Base-by-base conservation (phyloP, 2,113 vertebrate species). In the Phylloscopus trochiloides region DNA sequence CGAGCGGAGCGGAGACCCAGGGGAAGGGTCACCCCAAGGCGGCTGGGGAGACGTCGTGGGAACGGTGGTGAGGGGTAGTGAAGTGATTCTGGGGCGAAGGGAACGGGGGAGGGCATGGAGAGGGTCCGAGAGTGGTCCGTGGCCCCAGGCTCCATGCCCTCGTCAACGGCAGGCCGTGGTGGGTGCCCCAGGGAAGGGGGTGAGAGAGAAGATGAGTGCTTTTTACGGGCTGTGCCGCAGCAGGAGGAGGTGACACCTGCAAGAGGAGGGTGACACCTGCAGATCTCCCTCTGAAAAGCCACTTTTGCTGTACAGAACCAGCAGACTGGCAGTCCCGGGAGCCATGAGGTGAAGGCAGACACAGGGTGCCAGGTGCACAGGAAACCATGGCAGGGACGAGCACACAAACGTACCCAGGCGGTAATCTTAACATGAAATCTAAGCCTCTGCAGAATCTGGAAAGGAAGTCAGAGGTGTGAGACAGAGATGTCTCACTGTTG, bases 211-310 rank as follows among this genome's bases (percentile, higher is more conserved):
- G 8, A 29, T n/a, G 47, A 15, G 3, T 42, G 51, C 11, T 51
- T 52, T 43, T 61, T 19, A 5, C 32, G 31, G 43, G 32, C 31
- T 36, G 36, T 28, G 71, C 32, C 29, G 79, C 20, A 51, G 52
- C 76, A 40, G 59, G 54, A 72, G 76, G n/a, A 80, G 58, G 63
- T 79, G 92, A 77, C 72, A 84, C 80, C 48, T 72, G 83, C 90
- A 43, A 83, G 79, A 45, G 80, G 90, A 92, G 80, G 94, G 94
- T 86, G 96, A 94, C 94, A 87, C 85, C 94, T 96, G 91, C 87
- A 74, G 93, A 51, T 78, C 73, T 94, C 28, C 57, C 21, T 75
- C 58, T 72, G 90, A 63, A 85, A 94, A 91, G 50, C 48, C 9
- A 3, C 43, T 82, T 59, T 40, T 75, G n/a, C 57, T 1, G 4